Evolutionary conservation across 2,888 invertebrate species (phyloP).

Genomic region (Anarsia innoxiella): DNA sequence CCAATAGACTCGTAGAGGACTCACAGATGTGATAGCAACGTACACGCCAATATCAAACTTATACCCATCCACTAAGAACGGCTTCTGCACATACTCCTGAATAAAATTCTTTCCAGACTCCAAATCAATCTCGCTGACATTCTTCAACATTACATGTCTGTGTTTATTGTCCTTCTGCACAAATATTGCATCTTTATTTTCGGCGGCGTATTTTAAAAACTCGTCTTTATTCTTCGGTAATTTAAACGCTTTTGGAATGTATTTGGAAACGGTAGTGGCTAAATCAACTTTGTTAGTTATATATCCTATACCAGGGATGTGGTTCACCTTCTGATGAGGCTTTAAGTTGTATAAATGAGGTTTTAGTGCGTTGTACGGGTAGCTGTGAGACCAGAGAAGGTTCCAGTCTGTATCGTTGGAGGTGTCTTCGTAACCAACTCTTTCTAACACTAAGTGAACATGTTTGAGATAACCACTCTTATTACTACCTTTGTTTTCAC

Average conservation of each 20-base stretch:
- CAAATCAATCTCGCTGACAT: slow-evolving; percentile 82
- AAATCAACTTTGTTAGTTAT: slow-evolving; percentile 93
- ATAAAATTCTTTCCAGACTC: slow-evolving; percentile 85
- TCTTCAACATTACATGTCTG: slow-evolving; percentile 86
- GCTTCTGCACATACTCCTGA: slow-evolving; percentile 92
- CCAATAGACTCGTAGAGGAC: slow-evolving; percentile 92
- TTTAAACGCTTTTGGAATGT: slow-evolving; percentile 91
- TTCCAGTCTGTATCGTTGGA: slow-evolving; percentile 81
- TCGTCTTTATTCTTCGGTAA: slow-evolving; percentile 84
- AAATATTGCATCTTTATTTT: slow-evolving; percentile 83
- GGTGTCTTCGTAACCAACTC: slow-evolving; percentile 81
- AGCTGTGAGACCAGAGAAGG: slow-evolving; percentile 95
- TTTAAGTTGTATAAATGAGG: slow-evolving; percentile 74
- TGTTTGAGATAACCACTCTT: slow-evolving; percentile 83
- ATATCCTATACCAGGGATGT: slow-evolving; percentile 95
- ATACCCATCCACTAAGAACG: slow-evolving; percentile 91
- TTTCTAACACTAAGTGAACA: slow-evolving; percentile 84
- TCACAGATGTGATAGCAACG: slow-evolving; percentile 90
- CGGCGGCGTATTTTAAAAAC: slow-evolving; percentile 79
- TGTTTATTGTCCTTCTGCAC: slow-evolving; percentile 96
- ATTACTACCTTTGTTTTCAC: slow-evolving; percentile 68
- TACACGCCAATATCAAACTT: slow-evolving; percentile 99
- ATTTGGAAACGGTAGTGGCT: slow-evolving; percentile 84
- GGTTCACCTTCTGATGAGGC: slow-evolving; percentile 89
- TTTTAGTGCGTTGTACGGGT: slow-evolving; percentile 83